A percentile compares a stretch with the other conserved stretches of the same genome.
Evolutionary conservation across 2,888 invertebrate genomes (phyloP).

Genomic region (Cremastobaeus sp.): DNA sequence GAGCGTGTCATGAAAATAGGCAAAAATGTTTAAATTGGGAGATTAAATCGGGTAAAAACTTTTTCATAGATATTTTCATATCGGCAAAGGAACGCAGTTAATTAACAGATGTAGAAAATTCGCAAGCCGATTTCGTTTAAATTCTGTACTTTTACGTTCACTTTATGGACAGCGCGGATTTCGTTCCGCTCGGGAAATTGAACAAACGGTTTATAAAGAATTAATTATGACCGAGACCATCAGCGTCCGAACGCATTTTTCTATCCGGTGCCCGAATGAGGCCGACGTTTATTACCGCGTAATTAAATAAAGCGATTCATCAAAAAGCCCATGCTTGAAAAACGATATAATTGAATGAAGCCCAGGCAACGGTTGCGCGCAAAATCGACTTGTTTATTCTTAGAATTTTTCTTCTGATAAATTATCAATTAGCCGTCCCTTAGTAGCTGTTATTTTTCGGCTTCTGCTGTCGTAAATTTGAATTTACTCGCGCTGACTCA

Average conservation of each 20-base stretch:
- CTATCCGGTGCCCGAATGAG: slow-evolving; percentile 2
- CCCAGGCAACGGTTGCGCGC: background rate
- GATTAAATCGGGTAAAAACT: no score
- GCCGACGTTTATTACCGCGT: slow-evolving; percentile 31
- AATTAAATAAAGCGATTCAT: slow-evolving; percentile 33
- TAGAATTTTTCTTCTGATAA: slow-evolving; percentile 28
- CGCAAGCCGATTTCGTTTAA: background rate
- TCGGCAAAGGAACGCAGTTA: no score
- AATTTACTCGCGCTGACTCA: background rate
- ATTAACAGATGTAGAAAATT: no score
- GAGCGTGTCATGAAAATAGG: no score
- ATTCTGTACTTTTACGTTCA: background rate
- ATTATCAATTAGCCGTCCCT: slow-evolving; percentile 34
- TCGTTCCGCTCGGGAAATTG: background rate
- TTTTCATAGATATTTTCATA: no score
- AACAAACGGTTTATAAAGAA: slow-evolving; percentile 10
- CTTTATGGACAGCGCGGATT: background rate
- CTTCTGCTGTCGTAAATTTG: slow-evolving; percentile 25
- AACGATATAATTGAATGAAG: slow-evolving; percentile 41
- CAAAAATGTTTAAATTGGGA: no score
- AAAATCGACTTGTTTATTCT: slow-evolving; percentile 45
- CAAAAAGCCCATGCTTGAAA: slow-evolving; percentile 15
- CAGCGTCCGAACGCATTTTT: slow-evolving; percentile 11
- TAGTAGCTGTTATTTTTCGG: slow-evolving; percentile 23
- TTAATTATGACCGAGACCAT: slow-evolving; percentile 11